These are phyloP conservation scores for Pseudopleuronectes americanus DNA, from an alignment of 2,797 vertebrate genomes.

Conservation along the genomic window DNA sequence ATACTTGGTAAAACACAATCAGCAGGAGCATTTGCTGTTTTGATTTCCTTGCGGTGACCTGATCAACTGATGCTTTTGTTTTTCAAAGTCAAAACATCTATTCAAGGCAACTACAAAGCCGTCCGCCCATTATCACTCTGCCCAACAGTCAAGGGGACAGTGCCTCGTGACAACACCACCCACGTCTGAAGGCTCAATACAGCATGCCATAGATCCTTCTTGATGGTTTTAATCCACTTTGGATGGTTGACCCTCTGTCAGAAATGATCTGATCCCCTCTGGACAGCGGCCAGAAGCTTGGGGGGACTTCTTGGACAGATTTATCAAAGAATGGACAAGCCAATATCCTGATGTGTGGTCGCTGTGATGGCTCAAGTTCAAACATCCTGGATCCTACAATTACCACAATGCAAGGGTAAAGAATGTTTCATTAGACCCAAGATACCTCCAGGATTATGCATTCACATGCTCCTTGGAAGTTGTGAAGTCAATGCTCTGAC, in stretches of 20 bases:
- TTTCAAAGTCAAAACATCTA: neutral
- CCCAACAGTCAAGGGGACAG: neutral
- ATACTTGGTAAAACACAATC: too few species aligned
- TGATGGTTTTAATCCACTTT: too few species aligned
- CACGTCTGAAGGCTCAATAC: neutral
- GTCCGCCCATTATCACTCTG: neutral
- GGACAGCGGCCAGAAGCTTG: too few species aligned
- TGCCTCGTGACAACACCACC: neutral
- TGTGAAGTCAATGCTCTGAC: too few species aligned
- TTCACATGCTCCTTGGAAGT: too few species aligned
- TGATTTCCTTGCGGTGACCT: neutral
- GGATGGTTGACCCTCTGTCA: too few species aligned
- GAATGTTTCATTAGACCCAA: neutral
- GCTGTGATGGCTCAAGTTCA: neutral
- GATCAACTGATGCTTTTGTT: neutral
- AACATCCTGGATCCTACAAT: neutral
- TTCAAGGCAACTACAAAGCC: neutral
- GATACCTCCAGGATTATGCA: too few species aligned
- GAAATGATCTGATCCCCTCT: too few species aligned
- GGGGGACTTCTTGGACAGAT: too few species aligned
- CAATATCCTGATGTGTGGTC: neutral
- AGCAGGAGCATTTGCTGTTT: neutral
- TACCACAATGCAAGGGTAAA: neutral
- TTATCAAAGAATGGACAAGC: too few species aligned
- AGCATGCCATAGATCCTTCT: too few species aligned